Base-by-base conservation (phyloP, 2,797 vertebrate genomes). In the Onychomys arenicola region DNA sequence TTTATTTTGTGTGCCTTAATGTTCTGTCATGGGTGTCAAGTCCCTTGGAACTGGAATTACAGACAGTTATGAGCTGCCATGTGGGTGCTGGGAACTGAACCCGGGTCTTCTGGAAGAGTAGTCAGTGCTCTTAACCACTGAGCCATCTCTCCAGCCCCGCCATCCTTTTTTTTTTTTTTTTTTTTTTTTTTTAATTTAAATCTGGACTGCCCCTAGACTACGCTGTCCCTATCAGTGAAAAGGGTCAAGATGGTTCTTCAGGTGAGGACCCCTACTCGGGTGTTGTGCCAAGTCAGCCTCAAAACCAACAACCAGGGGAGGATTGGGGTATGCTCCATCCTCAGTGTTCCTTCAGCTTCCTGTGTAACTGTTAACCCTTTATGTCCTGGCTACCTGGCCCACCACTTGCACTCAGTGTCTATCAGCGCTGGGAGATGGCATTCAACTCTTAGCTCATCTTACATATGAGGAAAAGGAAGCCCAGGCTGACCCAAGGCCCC, bases 351-450 rank as follows among this genome's bases (percentile, higher is more conserved):
- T 27, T 85, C 81, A 59, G 57, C 23, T 85, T 52, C 25, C 13
- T 57, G 19, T 21, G 27, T 29, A 10, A 16, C 34, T 69, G 43
- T 34, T 57, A 43, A 59, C 23, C 32, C 43, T 81, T 80, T 46
- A 61, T 17, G 10, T 25, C 0, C 17, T 11, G 25, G 6, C 55
- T 5, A 5, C 29, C 19, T n/a, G 32, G 16, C 7, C 37, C 13
- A 21, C 63, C 49, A 4, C 37, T 25, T 59, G 63, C 13, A 37
- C 49, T 32, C 71, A 59, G 61, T 46, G 12, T 59, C 43, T 67
- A 13, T 49, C 6, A 57, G 16, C 19, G 9, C 40, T 29, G 63
- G n/a, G 32, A 1, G 5, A 43, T 0, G 0, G 21, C 1, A 13
- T 29, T 13, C n/a, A 63, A 8, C 59, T 16, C 27, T 86, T 76